Base-by-base conservation (phyloP, 2,888 invertebrate genomes). In the Eucera pruinosa region DNA sequence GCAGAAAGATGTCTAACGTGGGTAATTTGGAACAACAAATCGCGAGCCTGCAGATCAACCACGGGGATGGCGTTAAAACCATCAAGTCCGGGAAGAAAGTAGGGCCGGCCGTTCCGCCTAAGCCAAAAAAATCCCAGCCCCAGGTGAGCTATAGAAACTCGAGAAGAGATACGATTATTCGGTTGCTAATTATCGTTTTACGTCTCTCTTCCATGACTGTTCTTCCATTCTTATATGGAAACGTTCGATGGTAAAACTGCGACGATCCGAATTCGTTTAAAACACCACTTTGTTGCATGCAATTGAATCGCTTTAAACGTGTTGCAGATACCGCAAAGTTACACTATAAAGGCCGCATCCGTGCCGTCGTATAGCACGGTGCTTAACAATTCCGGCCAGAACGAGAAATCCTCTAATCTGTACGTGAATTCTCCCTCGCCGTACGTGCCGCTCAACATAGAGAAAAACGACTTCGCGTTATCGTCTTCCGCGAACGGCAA, bases 91-190 rank as follows among this genome's bases (percentile, higher is more conserved):
- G 91, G 3, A 94, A 94, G 84, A 97, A 96, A 93, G 93, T 96
- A 78, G 96, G 96, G 80, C 97, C 97, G 79, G 95, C 95, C 66
- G 96, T 96, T 71, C 97, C 97, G 54, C 97, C 97, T 11, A 97
- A 97, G 91, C 96, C 96, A 81, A 93, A 91, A 88, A 96, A 94
- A 89, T 93, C 93, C 52, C 94, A 93, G 89, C 94, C 95, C 27
- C 94, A 94, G 93, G 94, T 94, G 90, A 90, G 70, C 25, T 11
- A 36, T 55, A 13, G 2, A 2, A 58, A 9, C 25, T 3, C 18
- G 30, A 47, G 15, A 36, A 47, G 9, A 18, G 41, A 23, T 64
- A 11, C n/a, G 9, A n/a, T 47, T 20, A 39, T 45, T 60, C 5
- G 41, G 1, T 7, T 33, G 48, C 7, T 78, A 72, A 50, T n/a